These are phyloP conservation scores for Cephalopholis sonnerati DNA, from an alignment of 2,113 vertebrate genomes.

Conservation along the genomic window DNA sequence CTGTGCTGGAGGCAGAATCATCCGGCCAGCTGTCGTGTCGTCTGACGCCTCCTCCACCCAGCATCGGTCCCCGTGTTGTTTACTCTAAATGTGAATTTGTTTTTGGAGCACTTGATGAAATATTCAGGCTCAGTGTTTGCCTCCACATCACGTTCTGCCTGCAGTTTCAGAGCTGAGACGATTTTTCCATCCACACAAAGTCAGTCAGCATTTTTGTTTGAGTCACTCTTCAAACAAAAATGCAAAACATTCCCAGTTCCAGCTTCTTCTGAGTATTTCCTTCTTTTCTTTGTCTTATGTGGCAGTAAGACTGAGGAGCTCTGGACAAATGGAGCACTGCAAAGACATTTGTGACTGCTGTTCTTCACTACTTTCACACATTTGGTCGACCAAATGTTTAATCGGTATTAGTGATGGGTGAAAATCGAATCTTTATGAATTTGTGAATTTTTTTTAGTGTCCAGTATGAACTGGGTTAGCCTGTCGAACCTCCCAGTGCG, in stretches of 20 bases:
- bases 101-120: constrained; percentile 28
- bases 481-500: too few species aligned
- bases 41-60: not conserved
- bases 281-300: constrained; percentile 8
- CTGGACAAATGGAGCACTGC: not conserved
- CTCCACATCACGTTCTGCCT: constrained; percentile 20
- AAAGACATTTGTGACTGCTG: too few species aligned
- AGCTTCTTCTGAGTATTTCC: not conserved
- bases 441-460: too few species aligned
- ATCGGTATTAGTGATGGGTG: not conserved
- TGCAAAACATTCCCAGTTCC: not conserved
- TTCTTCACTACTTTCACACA: not conserved
- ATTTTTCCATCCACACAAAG: not conserved
- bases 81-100: constrained; percentile 11
- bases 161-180: not conserved
- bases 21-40: not conserved
- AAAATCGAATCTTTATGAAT: too few species aligned
- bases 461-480: too few species aligned
- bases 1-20: not conserved
- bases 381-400: not conserved
- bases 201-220: not conserved
- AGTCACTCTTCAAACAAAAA: constrained; percentile 3
- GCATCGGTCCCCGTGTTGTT: constrained; percentile 13
- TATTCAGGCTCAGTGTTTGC: constrained; percentile 26
- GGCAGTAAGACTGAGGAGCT: not conserved